Conservation (phyloP, 1,140 invertebrate species). For the Drosophila suzukii region DNA sequence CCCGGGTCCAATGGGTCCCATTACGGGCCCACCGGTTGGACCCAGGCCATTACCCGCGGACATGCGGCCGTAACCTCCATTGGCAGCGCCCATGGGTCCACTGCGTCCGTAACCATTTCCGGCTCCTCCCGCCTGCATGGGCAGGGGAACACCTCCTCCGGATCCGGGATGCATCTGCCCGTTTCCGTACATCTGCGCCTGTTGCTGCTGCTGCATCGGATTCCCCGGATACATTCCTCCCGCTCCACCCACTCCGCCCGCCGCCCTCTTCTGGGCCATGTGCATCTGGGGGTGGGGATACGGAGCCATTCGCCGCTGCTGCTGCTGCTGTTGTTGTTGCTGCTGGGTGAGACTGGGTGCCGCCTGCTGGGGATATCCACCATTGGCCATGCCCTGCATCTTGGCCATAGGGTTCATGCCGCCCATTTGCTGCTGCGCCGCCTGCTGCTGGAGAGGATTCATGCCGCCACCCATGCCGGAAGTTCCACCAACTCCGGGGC, state of each 20-base stretch:
- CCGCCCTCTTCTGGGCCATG: conserved; percentile 89
- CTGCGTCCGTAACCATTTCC: conserved; percentile 73
- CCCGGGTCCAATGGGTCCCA: conserved; percentile 68
- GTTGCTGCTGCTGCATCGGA: conserved; percentile 69
- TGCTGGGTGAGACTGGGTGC: conserved; percentile 52
- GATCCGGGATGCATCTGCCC: conserved; percentile 79
- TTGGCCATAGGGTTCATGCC: conserved; percentile 85
- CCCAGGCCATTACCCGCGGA: conserved; percentile 84
- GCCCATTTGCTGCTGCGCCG: conserved; percentile 66
- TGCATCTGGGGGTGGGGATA: conserved; percentile 93
- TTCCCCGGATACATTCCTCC: conserved; percentile 69
- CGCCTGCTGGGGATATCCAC: conserved; percentile 79
- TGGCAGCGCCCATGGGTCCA: conserved; percentile 79
- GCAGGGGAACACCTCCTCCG: conserved; percentile 84
- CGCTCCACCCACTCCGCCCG: conserved; percentile 47
- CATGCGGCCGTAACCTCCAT: conserved; percentile 67
- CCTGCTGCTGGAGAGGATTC: conserved; percentile 83
- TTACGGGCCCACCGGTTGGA: conserved; percentile 67
- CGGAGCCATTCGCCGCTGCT: conserved; percentile 89
- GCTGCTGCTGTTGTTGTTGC: conserved; percentile 53
- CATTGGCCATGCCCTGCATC: conserved; percentile 84
- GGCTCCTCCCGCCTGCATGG: conserved; percentile 74
- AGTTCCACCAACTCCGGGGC: conserved; percentile 82
- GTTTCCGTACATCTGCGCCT: conserved; percentile 84
- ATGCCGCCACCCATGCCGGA: conserved; percentile 83